Conservation (phyloP, 2,113 vertebrate species). For the Triplophysa siluroides region DNA sequence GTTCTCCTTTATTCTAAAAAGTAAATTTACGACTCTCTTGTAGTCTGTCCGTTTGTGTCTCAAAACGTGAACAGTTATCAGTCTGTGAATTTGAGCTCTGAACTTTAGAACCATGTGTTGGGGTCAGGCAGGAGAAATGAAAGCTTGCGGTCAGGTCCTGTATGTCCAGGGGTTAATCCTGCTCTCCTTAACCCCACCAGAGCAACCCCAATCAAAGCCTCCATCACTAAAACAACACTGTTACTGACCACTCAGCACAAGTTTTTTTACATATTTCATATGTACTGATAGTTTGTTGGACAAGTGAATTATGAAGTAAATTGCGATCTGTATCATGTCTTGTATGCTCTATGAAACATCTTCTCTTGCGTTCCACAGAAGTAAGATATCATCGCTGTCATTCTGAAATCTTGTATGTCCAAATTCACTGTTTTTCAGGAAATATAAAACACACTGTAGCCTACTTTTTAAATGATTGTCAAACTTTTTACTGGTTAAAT, state of each 20-base stretch:
- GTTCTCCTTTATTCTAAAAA: constrained; percentile 1
- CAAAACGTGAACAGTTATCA: constrained; percentile 15
- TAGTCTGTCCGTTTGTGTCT: neutral
- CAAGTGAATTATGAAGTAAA: too few species aligned
- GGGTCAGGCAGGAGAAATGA: constrained; percentile 8
- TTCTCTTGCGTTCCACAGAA: too few species aligned
- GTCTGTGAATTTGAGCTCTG: constrained; percentile 29
- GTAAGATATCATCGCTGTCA: too few species aligned
- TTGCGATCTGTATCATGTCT: too few species aligned
- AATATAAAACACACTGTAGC: too few species aligned
- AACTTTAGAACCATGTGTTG: constrained; percentile 15
- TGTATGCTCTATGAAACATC: too few species aligned
- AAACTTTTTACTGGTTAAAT: too few species aligned
- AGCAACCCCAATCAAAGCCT: constrained; percentile 51
- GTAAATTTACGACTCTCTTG: neutral
- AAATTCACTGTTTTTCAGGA: too few species aligned
- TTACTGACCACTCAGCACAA: constrained; percentile 43
- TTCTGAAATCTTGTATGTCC: too few species aligned
- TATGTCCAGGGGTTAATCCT: constrained; percentile 21
- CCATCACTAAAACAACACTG: constrained; percentile 49
- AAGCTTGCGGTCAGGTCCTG: neutral
- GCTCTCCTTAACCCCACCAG: neutral
- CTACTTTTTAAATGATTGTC: too few species aligned
- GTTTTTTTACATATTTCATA: too few species aligned
- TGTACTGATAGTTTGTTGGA: too few species aligned